These are phyloP conservation scores for Bovichtus variegatus DNA, from an alignment of 2,797 vertebrate species.

Conservation along the genomic window DNA sequence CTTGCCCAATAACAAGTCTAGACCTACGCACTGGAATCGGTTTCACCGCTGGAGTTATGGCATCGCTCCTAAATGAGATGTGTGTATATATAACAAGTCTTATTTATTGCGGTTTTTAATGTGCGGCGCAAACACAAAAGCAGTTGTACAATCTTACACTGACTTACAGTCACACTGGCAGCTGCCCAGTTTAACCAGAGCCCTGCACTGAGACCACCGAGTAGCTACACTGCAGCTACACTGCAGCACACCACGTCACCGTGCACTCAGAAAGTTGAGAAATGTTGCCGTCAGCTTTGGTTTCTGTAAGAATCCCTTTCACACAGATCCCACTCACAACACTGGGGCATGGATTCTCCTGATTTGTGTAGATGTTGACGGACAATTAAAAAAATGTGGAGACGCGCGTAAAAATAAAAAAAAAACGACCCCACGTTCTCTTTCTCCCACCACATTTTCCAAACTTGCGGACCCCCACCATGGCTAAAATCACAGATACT, in stretches of 20 bases:
- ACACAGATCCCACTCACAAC: background rate
- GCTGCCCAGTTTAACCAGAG: slow-evolving; percentile 53
- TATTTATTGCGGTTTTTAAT: slow-evolving; percentile 61
- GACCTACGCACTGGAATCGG: background rate
- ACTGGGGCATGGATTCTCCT: background rate
- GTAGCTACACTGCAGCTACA: slow-evolving; percentile 5
- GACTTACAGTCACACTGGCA: slow-evolving; percentile 42
- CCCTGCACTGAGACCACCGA: slow-evolving; percentile 38
- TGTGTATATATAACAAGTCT: no score
- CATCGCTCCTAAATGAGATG: slow-evolving; percentile 12
- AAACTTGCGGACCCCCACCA: no score
- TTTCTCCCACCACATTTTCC: background rate
- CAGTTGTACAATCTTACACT: slow-evolving; percentile 46
- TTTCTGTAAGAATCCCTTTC: slow-evolving; percentile 3
- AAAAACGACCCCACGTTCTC: background rate
- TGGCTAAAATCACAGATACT: background rate
- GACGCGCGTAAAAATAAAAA: no score
- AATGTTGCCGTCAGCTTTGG: background rate
- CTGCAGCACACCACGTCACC: background rate
- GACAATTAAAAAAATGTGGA: background rate
- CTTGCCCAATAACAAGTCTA: slow-evolving; percentile 29
- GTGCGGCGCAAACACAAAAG: slow-evolving; percentile 51
- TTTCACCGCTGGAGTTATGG: slow-evolving; percentile 23
- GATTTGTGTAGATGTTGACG: background rate
- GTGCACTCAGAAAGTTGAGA: background rate